phyloP scores from a whole-genome alignment of 2,113 vertebrate genomes.

The Phaethornis superciliosus region DNA sequence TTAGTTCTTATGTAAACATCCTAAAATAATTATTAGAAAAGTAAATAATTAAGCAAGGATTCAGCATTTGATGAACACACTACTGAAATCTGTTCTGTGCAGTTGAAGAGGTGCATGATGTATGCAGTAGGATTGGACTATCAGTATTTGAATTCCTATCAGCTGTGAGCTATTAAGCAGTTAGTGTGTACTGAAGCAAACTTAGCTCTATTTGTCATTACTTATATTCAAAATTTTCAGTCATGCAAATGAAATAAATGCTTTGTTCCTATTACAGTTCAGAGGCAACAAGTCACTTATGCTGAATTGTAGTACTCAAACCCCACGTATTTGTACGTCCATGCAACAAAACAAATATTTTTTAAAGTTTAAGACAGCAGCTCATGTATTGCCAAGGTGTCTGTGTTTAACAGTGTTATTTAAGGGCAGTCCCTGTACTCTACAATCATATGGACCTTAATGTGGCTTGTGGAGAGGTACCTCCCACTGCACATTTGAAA shows the following conservation, averaged over 20 bases:
- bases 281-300: neutral
- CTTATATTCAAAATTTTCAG: neutral
- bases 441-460: neutral
- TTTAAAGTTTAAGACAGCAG: neutral
- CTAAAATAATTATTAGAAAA: neutral
- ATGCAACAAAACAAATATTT: fast-evolving
- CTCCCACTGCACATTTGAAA: fast-evolving
- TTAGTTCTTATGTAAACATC: neutral
- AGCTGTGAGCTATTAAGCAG: neutral
- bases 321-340: neutral
- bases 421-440: neutral
- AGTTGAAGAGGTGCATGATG: neutral
- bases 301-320: neutral
- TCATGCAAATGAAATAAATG: neutral
- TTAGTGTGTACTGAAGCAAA: neutral
- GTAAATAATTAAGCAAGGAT: neutral
- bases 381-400: neutral
- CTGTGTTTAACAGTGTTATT: neutral
- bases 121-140: neutral
- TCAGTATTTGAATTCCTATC: neutral
- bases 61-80: neutral
- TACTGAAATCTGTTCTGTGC: neutral
- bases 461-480: neutral
- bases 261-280: fast-evolving
- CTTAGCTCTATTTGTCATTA: neutral